A percentile compares a stretch with the other conserved stretches of the same genome.
Evolutionary conservation across 2,888 invertebrate species (phyloP).

Genomic region (Conomelus anceps): DNA sequence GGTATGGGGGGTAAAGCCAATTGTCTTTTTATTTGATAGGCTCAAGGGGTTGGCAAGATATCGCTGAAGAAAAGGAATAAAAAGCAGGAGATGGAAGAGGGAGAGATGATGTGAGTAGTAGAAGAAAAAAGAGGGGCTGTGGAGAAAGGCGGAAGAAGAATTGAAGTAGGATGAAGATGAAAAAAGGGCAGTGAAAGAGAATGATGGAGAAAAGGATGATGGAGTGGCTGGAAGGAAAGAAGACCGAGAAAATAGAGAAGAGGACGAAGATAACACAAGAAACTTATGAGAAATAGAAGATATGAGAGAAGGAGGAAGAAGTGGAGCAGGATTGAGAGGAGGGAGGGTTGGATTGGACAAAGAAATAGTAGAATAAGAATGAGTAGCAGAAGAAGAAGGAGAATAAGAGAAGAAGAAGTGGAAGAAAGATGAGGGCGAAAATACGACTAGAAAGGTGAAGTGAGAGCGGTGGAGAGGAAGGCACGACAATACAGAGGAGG

Average conservation of each 20-base stretch:
- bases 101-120: background rate
- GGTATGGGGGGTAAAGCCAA: background rate
- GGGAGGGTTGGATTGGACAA: too few species aligned
- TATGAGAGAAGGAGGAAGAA: too few species aligned
- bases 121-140: background rate
- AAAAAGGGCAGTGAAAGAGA: too few species aligned
- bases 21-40: background rate
- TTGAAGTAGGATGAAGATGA: background rate
- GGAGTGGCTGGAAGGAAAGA: background rate
- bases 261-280: too few species aligned
- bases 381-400: background rate
- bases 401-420: background rate
- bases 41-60: background rate
- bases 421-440: background rate
- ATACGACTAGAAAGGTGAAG: too few species aligned
- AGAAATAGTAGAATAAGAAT: too few species aligned
- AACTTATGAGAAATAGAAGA: too few species aligned
- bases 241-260: background rate
- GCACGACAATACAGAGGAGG: too few species aligned
- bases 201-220: background rate
- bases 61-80: too few species aligned
- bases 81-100: background rate
- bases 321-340: too few species aligned
- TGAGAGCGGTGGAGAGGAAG: background rate
- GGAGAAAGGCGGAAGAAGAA: background rate